Evolutionary conservation across 2,888 invertebrate genomes (phyloP), one percentile per base, ranked within the genome.

Genomic region (Tetragnatha montana): DNA sequence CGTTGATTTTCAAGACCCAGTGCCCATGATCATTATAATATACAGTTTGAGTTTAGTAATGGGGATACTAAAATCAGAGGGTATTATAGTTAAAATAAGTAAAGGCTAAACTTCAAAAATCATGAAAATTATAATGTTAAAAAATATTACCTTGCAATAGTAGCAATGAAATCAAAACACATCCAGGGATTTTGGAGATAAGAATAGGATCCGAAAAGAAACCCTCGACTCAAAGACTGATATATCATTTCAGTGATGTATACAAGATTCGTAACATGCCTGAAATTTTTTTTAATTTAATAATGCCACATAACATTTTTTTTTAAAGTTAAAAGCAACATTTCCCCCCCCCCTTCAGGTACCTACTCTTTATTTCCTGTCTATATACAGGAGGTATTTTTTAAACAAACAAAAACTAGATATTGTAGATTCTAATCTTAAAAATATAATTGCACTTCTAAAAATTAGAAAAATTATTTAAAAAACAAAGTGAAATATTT

Each of bases 161-260:
- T 87, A 22, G 87, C 76, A 14, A 84, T 50, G 50, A 90, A 90
- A 78, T 90, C 90, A 35, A 90, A 81, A 71, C 83, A 90, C 84
- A 84, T 83, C 90, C 87, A 90, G 21, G 87, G 87, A 71, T 87
- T 87, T 68, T 50, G 50, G 6, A 90, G 50, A 51, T 87, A 90
- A 6, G 84, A 22, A 75, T 87, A 90, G 19, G 82, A 51, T 17
- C 90, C 90, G 49, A 84, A 73, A 35, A 88, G 14, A 75, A 90
- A 87, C 2, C 90, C 90, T 71, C 90, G 19, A n/a, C 79, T 83
- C 21, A 90, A 50, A 3, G 87, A 79, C 50, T 90, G 81, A 60
- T 83, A n/a, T 0, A 90, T 1, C 8, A 76, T 68, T 81, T 90
- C 90, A 35, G 84, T 8, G 8, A 83, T 12, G 21, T 90, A 90